phyloP scores from a whole-genome alignment of 1,140 invertebrate genomes.

The Polyergus mexicanus region DNA sequence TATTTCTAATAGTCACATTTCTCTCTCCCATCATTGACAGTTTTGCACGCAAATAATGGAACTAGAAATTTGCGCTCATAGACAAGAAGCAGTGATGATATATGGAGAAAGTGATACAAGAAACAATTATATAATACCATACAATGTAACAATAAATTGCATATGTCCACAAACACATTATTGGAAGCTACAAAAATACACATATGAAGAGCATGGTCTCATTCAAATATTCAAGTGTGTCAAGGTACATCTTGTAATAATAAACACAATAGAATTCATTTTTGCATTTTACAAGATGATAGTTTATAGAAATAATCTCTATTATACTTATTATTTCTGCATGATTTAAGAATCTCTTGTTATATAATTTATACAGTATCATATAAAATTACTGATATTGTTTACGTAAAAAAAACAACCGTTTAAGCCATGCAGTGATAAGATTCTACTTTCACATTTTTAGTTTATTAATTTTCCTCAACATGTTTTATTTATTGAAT shows the following conservation, averaged over 20 bases:
- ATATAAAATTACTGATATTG: not conserved
- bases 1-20: constrained; percentile 52
- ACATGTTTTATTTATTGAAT: constrained; percentile 13
- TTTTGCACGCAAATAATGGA: constrained; percentile 77
- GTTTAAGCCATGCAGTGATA: not conserved
- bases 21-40: constrained; percentile 60
- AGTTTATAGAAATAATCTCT: constrained; percentile 8
- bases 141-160: constrained; percentile 77
- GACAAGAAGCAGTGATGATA: constrained; percentile 75
- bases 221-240: constrained; percentile 81
- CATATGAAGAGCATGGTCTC: constrained; percentile 72
- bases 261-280: not conserved
- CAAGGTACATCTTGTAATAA: constrained; percentile 75
- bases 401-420: not conserved
- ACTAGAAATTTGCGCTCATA: constrained; percentile 72
- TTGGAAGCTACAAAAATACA: constrained; percentile 81
- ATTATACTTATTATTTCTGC: not conserved
- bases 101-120: constrained; percentile 74
- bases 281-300: constrained; percentile 13
- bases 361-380: not conserved
- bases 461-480: not conserved
- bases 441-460: not conserved
- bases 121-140: constrained; percentile 74
- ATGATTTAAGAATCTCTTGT: not conserved
- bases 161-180: constrained; percentile 78